A percentile compares a stretch with the other conserved stretches of the same genome.
These are phyloP conservation scores for Nesoenas mayeri DNA, from an alignment of 2,113 vertebrate genomes.

Conservation along the genomic window DNA sequence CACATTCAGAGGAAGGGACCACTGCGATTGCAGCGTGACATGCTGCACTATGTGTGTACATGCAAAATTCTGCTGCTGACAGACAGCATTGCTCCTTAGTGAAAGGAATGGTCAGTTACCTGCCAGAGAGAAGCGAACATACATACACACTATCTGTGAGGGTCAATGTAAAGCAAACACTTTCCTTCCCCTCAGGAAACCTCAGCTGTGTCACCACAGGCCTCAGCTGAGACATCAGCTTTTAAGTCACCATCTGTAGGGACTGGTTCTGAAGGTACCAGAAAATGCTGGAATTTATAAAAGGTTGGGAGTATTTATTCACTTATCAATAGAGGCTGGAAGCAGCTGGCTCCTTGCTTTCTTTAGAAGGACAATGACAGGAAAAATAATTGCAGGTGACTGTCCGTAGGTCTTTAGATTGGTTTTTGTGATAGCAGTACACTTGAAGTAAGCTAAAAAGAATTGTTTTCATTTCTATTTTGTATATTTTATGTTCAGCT, in stretches of 20 bases:
- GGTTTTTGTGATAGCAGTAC: not conserved
- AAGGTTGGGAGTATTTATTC: not conserved
- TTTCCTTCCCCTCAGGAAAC: not conserved
- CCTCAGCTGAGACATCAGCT: not conserved
- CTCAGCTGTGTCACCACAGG: not conserved
- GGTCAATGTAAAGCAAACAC: not conserved
- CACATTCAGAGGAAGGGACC: not conserved
- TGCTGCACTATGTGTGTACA: rapidly evolving
- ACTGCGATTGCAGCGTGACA: rapidly evolving
- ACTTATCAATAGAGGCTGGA: not conserved
- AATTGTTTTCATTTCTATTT: not conserved
- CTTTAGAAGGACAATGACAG: not conserved
- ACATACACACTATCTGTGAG: not conserved
- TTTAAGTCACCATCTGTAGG: not conserved
- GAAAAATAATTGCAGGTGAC: not conserved
- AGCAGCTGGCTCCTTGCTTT: not conserved
- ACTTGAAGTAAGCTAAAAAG: not conserved
- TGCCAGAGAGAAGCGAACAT: not conserved
- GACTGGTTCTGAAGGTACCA: not conserved
- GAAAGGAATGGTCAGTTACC: not conserved
- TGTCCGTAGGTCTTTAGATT: not conserved
- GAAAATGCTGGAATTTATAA: not conserved
- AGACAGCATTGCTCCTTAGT: rapidly evolving
- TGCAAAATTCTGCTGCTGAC: not conserved
- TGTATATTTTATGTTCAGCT: not conserved